phyloP scores from a whole-genome alignment of 2,888 invertebrate species.

The Volucella inanis region DNA sequence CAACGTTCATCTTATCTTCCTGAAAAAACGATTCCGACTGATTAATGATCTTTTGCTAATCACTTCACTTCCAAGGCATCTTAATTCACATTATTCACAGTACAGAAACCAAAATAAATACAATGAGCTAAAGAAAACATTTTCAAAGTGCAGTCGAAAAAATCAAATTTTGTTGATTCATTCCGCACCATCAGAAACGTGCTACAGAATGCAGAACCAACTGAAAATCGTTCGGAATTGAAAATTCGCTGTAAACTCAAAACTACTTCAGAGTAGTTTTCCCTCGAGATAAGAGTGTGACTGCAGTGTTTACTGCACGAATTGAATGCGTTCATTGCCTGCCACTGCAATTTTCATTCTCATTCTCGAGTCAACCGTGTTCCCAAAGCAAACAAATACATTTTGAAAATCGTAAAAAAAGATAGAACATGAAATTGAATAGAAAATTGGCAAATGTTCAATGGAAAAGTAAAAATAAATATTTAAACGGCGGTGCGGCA shows the following conservation, averaged over 20 bases:
- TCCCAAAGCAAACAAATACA: background rate
- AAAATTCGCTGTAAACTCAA: conserved; percentile 23
- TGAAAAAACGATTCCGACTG: too few relatives aligned
- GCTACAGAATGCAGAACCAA: background rate
- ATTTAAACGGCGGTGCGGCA: conserved; percentile 3
- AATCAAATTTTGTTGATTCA: background rate
- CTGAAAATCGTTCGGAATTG: conserved; percentile 12
- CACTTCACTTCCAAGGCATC: too few relatives aligned
- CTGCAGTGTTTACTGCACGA: conserved; percentile 33
- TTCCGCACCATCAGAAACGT: background rate
- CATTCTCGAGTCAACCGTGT: conserved; percentile 21
- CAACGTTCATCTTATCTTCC: too few relatives aligned
- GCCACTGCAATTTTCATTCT: conserved; percentile 2
- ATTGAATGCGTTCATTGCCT: conserved; percentile 7
- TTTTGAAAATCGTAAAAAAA: conserved; percentile 5
- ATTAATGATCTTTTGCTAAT: too few relatives aligned
- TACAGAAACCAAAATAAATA: too few relatives aligned
- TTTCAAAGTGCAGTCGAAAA: background rate
- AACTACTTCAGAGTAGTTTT: conserved; percentile 9
- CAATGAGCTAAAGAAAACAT: background rate
- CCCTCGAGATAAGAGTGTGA: background rate
- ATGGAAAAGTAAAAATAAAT: conserved; percentile 38
- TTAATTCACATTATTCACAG: too few relatives aligned
- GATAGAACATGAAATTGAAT: conserved; percentile 2
- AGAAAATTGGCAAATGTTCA: conserved; percentile 48